These are phyloP conservation scores for Zoanthus gigantus DNA, from an alignment of 92 coral and sea anemone genomes.

Conservation along the genomic window DNA sequence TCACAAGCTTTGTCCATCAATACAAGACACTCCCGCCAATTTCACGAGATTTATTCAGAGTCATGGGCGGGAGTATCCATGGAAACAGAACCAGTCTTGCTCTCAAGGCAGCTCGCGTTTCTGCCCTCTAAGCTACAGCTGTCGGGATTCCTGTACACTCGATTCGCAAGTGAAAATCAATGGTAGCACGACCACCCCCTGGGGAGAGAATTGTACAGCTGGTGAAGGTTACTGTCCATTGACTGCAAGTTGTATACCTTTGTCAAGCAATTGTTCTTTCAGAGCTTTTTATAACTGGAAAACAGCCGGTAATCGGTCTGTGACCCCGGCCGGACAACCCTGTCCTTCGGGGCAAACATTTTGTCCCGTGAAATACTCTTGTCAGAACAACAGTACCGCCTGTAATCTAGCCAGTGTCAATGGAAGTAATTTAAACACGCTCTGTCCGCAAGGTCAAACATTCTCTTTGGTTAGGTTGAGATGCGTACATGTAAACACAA, in stretches of 20 bases:
- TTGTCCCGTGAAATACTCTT: conserved; percentile 23
- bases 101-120: conserved; percentile 14
- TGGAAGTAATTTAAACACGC: neutral
- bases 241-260: conserved; percentile 43
- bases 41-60: conserved; percentile 7
- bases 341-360: conserved; percentile 33
- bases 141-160: conserved; percentile 21
- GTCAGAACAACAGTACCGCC: conserved; percentile 6
- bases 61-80: conserved; percentile 7
- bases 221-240: conserved; percentile 28
- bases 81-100: conserved; percentile 30
- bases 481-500: neutral
- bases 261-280: conserved; percentile 20
- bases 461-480: neutral
- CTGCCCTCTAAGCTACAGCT: conserved; percentile 33
- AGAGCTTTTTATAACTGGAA: conserved; percentile 31
- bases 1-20: neutral
- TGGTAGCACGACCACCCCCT: conserved; percentile 6
- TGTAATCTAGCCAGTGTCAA: conserved; percentile 2
- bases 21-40: neutral
- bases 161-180: conserved; percentile 13
- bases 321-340: conserved; percentile 11
- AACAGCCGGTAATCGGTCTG: conserved; percentile 25
- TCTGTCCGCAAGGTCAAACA: conserved; percentile 10
- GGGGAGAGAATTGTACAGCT: conserved; percentile 36